Conservation (phyloP, 1,140 invertebrate species). For the Cherax destructor region DNA sequence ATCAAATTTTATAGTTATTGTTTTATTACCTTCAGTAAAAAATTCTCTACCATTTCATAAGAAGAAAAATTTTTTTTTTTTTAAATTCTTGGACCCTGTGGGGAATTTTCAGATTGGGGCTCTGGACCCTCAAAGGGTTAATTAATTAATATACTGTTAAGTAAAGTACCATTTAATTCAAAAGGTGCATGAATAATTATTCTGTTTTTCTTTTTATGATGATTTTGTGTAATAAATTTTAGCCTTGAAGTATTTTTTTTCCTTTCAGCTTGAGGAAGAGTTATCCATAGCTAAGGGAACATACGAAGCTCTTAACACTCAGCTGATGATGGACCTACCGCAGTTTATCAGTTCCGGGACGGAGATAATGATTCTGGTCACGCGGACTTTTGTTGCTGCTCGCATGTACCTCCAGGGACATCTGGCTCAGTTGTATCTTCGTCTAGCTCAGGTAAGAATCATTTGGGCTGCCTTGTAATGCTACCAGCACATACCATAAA, state of each 20-base stretch:
- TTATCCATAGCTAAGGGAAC: conserved; percentile 39
- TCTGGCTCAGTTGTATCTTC: conserved; percentile 43
- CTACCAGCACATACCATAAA: no score
- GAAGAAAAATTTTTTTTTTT: no score
- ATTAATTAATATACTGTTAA: no score
- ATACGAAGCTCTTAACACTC: conserved; percentile 49
- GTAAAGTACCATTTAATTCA: no score
- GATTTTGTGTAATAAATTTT: no score
- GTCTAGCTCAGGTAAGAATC: conserved; percentile 40
- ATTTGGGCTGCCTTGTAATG: no score
- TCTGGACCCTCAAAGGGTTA: no score
- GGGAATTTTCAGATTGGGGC: no score
- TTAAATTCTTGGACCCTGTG: no score
- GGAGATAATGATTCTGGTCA: conserved; percentile 31
- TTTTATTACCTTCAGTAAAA: no score
- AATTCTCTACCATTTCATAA: no score
- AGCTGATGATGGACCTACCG: conserved; percentile 61
- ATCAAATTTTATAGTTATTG: no score
- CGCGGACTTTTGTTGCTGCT: conserved; percentile 40
- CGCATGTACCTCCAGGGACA: conserved; percentile 59
- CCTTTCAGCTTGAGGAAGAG: conserved; percentile 49
- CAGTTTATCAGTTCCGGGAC: conserved; percentile 26
- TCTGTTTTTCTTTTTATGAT: not conserved
- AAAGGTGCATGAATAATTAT: not conserved
- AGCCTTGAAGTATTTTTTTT: not conserved